Evolutionary conservation across 2,888 invertebrate genomes (phyloP), one percentile per base, ranked within the genome.

Genomic region (Cataglyphis altisquamis): DNA sequence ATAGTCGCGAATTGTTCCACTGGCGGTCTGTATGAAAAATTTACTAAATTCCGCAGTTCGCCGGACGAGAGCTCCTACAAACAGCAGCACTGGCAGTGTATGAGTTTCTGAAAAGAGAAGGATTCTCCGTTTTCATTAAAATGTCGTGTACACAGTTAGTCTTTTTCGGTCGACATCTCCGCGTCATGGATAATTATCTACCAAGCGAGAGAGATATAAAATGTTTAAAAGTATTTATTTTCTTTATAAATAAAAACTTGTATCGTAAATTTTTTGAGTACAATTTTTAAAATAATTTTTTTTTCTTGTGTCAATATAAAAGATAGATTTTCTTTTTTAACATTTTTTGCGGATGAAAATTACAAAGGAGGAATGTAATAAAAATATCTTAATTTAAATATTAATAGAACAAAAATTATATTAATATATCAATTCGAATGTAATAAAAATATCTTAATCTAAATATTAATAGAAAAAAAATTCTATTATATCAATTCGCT

Each of bases 11-110:
- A 82, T 73, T 41, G 41, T 64, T 73, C 62, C 18, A 18, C 52
- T 12, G 60, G 25, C 15, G 39, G 45, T 18, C 21, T 29, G 36
- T 66, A 66, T 67, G 62, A 82, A 77, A 67, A 62, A 77, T 82
- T 60, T 75, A 67, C 18, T 77, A 75, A 62, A 82, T 60, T 78
- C 52, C 12, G 4, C n/a, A 55, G n/a, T 25, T 68, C 21, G 57
- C 3, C 18, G 10, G 57, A 68, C 32, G 68, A 60, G 32, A 77
- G 21, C 39, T 57, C 15, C 29, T 29, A 18, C 55, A 67, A 77
- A 57, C 9, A 68, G 36, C 36, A 6, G 36, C 36, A 6, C 3
- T 29, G 41, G 41, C 55, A 39, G 36, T 55, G 29, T 41, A 41
- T 41, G 29, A 68, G 10, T 78, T 9, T 57, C 21, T 45, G 32